A percentile compares a stretch with the other conserved stretches of the same genome.
phyloP scores from a whole-genome alignment of 2,113 vertebrate genomes.

The Microcebus murinus region DNA sequence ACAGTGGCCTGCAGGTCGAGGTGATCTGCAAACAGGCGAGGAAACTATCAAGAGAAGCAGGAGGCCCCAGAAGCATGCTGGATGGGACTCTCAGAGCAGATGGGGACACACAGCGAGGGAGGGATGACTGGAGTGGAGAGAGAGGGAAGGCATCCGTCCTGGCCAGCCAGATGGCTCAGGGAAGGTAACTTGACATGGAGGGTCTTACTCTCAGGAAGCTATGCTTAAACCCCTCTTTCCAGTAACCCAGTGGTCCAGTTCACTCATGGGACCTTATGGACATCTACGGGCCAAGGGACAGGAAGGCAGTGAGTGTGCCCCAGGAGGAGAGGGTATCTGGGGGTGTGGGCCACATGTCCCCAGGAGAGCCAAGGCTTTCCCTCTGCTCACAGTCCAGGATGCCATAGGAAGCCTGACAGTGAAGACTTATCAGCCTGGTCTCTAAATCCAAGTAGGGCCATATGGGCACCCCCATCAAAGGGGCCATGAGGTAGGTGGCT shows the following conservation, averaged over 20 bases:
- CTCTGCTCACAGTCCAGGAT: neutral
- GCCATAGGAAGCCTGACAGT: neutral
- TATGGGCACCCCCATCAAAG: accelerated
- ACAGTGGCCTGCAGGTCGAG: neutral
- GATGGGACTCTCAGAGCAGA: neutral
- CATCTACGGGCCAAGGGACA: neutral
- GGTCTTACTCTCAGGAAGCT: neutral
- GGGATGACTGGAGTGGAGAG: neutral
- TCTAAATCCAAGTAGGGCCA: neutral
- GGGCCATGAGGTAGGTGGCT: neutral
- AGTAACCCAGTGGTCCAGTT: neutral
- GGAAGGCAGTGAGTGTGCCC: neutral
- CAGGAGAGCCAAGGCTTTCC: neutral
- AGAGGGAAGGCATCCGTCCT: accelerated
- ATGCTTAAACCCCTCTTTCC: neutral
- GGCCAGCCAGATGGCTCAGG: neutral
- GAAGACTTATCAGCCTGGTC: neutral
- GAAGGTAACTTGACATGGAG: neutral
- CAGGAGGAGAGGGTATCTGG: accelerated
- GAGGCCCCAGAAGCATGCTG: neutral
- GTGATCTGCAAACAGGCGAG: neutral
- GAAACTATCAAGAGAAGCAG: neutral
- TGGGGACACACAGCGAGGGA: neutral
- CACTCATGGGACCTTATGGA: neutral
- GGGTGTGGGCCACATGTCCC: neutral